phyloP scores from a whole-genome alignment of 2,888 invertebrate species.

The Lasioglossum calceatum region DNA sequence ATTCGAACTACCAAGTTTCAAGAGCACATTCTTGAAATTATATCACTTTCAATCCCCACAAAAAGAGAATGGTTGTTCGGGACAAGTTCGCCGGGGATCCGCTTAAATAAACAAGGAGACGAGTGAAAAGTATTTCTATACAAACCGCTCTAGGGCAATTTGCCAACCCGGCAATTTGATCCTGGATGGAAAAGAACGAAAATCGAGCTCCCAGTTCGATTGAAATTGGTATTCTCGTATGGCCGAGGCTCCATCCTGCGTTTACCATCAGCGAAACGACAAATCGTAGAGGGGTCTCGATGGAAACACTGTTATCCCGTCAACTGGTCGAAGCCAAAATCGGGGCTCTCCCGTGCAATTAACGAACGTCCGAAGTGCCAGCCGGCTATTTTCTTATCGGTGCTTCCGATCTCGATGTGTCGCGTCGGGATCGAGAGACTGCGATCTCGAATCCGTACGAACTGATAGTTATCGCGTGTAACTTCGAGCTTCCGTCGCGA shows the following conservation, averaged over 20 bases:
- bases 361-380: conserved; percentile 23
- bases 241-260: background rate
- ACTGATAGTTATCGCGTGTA: no score
- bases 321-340: background rate
- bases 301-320: conserved; percentile 3
- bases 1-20: no score
- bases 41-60: background rate
- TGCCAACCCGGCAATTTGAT: background rate
- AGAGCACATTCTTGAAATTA: no score
- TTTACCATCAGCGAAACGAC: conserved; percentile 14
- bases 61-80: background rate
- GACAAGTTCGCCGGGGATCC: background rate
- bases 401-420: conserved; percentile 26
- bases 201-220: background rate
- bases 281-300: conserved; percentile 16
- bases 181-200: background rate
- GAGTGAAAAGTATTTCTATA: background rate
- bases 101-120: background rate
- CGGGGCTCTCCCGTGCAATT: conserved; percentile 23
- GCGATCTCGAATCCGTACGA: background rate
- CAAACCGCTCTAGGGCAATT: background rate
- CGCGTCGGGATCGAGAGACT: background rate
- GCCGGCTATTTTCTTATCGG: conserved; percentile 48
- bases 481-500: no score
- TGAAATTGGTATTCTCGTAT: conserved; percentile 13